Base-by-base conservation (phyloP, 1,140 invertebrate genomes). In the Caerostris extrusa region DNA sequence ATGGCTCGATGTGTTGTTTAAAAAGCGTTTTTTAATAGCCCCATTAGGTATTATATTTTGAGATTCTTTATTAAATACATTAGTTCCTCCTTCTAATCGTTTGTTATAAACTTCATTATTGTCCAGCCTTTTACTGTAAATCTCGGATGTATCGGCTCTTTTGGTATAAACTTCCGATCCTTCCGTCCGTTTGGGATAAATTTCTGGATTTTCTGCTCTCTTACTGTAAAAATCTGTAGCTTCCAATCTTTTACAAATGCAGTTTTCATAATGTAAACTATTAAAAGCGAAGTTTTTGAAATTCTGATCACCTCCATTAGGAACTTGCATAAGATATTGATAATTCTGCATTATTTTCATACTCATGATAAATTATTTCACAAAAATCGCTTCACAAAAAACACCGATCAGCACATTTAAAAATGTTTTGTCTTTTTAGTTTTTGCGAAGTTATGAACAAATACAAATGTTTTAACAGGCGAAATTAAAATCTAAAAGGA, bases 341-440 rank as follows among this genome's bases (percentile, higher is more conserved):
- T 93, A 93, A 82, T 93, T 93, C 71, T 93, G 92, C 92, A 93
- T 93, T 81, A 93, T 89, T 82, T 93, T 93, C 92, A 93, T 93
- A 87, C 92, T 93, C 92, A 93, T 93, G 56, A 14, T 82, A 34
- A 34, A 34, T 71, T 6, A 64, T 12, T 67, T 77, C 61, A 67
- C 6, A 6, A 17, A 67, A 82, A 3, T 50, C 14, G 77, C 12
- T 34, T 50, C 7, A 82, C 77, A 82, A 82, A 3, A 10, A 34
- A 8, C 10, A 5, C 50, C 50, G 34, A 14, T 82, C 50, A 53
- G 14, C 12, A 81, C 55, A 55, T 82, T 50, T 82, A 50, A 53
- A 67, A 82, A 53, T 12, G 3, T 55, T 12, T 82, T 82, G n/a
- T 67, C 64, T 67, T 14, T 3, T 14, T 3, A 34, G 34, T 34